Percentiles rank a stretch among this genome's conserved stretches.
phyloP scores from a whole-genome alignment of 2,888 invertebrate species.

The Drosophila peninsularis region DNA sequence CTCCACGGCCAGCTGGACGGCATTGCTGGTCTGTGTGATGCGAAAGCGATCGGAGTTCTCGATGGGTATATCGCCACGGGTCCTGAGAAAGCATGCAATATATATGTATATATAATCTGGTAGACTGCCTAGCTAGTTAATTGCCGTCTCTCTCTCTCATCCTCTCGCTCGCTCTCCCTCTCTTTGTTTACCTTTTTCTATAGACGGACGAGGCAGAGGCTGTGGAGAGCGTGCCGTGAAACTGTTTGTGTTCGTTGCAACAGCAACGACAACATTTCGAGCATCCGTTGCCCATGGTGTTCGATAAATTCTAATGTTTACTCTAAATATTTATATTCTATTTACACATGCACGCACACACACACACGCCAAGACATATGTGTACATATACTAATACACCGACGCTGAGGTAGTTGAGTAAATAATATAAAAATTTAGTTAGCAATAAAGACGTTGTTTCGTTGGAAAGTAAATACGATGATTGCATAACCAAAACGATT shows the following conservation, averaged over 20 bases:
- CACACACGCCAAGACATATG: background rate
- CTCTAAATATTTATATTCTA: constrained; percentile 41
- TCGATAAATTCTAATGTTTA: constrained; percentile 39
- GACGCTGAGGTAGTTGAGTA: constrained; percentile 20
- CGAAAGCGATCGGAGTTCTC: constrained; percentile 88
- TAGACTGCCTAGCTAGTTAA: background rate
- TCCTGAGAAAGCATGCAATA: constrained; percentile 82
- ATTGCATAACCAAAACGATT: background rate
- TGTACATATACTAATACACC: constrained; percentile 14
- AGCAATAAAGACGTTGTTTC: background rate
- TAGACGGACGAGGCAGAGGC: constrained; percentile 84
- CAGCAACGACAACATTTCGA: constrained; percentile 83
- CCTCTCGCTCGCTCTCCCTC: background rate
- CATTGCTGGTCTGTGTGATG: constrained; percentile 86
- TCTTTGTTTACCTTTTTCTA: constrained; percentile 82
- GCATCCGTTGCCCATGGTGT: constrained; percentile 84
- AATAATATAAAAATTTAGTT: constrained; percentile 9
- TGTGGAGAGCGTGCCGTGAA: constrained; percentile 82
- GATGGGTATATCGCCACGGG: constrained; percentile 87
- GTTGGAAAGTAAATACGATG: background rate
- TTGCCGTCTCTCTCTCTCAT: too few species aligned
- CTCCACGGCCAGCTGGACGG: constrained; percentile 91
- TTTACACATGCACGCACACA: constrained; percentile 24
- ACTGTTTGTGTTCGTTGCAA: constrained; percentile 83
- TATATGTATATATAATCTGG: background rate